Evolutionary conservation across 2,797 vertebrate species (phyloP).

Genomic region (Coilia nasus): DNA sequence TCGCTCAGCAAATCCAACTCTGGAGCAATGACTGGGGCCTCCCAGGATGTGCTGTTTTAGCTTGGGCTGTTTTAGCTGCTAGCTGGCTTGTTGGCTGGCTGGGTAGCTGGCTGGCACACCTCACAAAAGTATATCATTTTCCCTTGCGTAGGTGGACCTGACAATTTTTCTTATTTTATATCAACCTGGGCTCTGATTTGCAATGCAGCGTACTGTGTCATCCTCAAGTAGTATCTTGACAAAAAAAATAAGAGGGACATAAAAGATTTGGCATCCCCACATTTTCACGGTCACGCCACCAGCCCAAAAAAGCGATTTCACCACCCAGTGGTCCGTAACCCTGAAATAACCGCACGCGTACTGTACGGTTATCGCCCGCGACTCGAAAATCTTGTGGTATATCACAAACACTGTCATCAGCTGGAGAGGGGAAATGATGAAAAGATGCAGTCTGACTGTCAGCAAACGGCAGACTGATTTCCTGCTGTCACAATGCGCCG

Average conservation of each 20-base stretch:
- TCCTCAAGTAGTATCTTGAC: constrained; percentile 37
- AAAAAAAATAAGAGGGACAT: background rate
- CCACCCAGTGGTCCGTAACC: constrained; percentile 5
- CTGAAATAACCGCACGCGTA: background rate
- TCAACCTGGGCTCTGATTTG: constrained; percentile 39
- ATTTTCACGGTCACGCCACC: background rate
- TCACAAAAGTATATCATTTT: constrained; percentile 44
- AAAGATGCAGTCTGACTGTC: background rate
- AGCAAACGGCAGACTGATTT: background rate
- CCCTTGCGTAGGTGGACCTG: constrained; percentile 38
- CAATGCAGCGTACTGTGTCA: constrained; percentile 44
- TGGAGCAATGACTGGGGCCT: constrained; percentile 22
- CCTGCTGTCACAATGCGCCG: background rate
- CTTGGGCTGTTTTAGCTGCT: background rate
- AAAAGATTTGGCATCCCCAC: background rate
- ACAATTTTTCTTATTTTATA: constrained; percentile 52
- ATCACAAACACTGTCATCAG: constrained; percentile 20
- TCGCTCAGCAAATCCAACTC: constrained; percentile 25
- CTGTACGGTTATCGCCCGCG: background rate
- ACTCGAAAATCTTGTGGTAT: background rate
- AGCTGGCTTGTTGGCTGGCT: background rate
- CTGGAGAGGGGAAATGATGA: background rate
- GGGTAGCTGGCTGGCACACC: background rate
- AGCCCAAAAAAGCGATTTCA: constrained; percentile 11
- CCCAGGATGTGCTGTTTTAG: constrained; percentile 17